A percentile compares a stretch with the other conserved stretches of the same genome.
phyloP scores from a whole-genome alignment of 2,888 invertebrate genomes.

The Rhingia campestris region DNA sequence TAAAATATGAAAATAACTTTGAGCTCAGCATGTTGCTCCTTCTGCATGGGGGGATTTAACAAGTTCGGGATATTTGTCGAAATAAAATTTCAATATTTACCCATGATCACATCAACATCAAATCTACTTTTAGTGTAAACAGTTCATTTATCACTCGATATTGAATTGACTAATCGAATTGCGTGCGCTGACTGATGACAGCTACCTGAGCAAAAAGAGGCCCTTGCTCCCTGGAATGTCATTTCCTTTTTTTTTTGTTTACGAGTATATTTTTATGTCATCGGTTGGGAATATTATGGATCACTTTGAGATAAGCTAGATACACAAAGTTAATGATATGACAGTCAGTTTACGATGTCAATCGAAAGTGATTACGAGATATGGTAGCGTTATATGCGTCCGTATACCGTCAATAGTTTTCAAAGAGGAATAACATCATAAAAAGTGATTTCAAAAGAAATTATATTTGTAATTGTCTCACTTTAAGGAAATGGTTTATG shows the following conservation, averaged over 20 bases:
- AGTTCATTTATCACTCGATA: conserved; percentile 22
- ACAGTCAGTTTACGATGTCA: conserved; percentile 33
- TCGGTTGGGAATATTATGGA: conserved; percentile 40
- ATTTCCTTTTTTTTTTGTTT: background rate
- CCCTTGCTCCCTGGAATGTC: conserved; percentile 36
- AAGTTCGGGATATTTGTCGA: conserved; percentile 29
- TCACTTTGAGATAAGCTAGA: conserved; percentile 47
- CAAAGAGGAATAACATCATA: background rate
- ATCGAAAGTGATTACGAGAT: conserved; percentile 24
- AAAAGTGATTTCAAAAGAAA: too few relatives aligned
- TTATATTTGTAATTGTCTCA: too few relatives aligned
- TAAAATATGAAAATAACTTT: conserved; percentile 27
- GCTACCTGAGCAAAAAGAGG: conserved; percentile 19
- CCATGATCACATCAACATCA: conserved; percentile 33
- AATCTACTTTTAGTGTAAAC: conserved; percentile 36
- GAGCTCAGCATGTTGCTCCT: background rate
- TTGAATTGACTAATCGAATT: conserved; percentile 45
- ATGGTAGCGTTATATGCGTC: background rate
- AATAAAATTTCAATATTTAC: conserved; percentile 50
- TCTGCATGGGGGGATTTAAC: conserved; percentile 13
- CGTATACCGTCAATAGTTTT: background rate
- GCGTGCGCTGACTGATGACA: background rate
- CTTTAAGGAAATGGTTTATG: too few relatives aligned
- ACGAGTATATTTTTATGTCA: conserved; percentile 12
- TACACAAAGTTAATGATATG: conserved; percentile 23